Base-by-base conservation (phyloP, 2,113 vertebrate species). In the Bubalus kerabau region DNA sequence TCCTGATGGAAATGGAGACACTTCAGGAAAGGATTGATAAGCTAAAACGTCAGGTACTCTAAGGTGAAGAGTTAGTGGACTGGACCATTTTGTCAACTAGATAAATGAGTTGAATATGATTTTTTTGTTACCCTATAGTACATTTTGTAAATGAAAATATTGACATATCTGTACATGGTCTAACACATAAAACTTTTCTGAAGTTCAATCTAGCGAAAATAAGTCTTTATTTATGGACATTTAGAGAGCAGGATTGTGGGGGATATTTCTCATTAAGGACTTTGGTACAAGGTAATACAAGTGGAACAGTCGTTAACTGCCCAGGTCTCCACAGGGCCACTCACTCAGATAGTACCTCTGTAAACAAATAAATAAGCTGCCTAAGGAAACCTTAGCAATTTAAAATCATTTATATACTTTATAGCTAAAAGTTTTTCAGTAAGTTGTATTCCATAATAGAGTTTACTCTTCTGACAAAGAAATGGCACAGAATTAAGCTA, bases 21-120 rank as follows among this genome's bases (percentile, higher is more conserved):
- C 98, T 99, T 5, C 99, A 99, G 12, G 36, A 93, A 7, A 98
- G 99, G 62, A 67, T 99, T 3, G 94, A 97, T 7, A 48, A 10
- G 64, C 96, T 99, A 17, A 98, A 94, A 50, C 87, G 7, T 8
- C 40, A 4, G 1, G 7, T 59, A 2, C 78, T 50, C 26, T 5
- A 32, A 23, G 56, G 12, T 14, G 48, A 85, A 4, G 5, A 23
- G 0, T n/a, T 56, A 50, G 0, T 0, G 19, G 26, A 54, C 60
- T 24, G 12, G 19, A 7, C 17, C 24, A 0, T 2, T 7, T 21
- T 10, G 5, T 23, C 48, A 74, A 7, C n/a, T 4, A 24, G 48
- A 21, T 16, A 50, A 76, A 76, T 26, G 62, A 82, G 36, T 1
- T 21, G 46, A 24, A 28, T 28, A 40, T 54, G 54, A 64, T 10